Evolutionary conservation across 35 echinoderm and acorn worm species (phyloP).

Genomic region (Ophioderma brevispina): DNA sequence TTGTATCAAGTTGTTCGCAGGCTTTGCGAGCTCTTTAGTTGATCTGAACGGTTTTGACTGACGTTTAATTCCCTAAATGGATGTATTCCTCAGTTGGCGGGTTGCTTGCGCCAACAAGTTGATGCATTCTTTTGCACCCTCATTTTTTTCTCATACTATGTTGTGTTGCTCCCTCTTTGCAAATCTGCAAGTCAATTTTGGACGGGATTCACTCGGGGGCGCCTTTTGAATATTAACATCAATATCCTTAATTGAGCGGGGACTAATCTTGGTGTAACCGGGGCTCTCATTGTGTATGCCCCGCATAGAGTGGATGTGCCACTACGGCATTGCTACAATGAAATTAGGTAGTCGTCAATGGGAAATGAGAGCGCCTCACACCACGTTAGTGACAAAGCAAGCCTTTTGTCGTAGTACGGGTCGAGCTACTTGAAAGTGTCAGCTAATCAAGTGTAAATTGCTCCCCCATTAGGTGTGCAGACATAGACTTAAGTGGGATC

Average conservation of each 20-base stretch:
- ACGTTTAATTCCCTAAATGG: too few species aligned
- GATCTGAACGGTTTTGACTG: too few species aligned
- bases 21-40: too few species aligned
- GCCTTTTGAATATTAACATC: background rate
- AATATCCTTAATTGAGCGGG: background rate
- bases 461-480: background rate
- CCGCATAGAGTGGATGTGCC: background rate
- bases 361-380: background rate
- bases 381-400: background rate
- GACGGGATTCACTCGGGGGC: background rate
- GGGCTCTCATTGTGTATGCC: background rate
- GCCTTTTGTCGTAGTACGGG: background rate
- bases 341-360: background rate
- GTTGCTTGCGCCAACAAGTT: too few species aligned
- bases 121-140: too few species aligned
- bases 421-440: background rate
- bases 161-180: background rate
- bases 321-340: background rate
- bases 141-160: too few species aligned
- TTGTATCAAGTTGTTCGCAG: too few species aligned
- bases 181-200: background rate
- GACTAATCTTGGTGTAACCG: background rate
- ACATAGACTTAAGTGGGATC: background rate
- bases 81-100: too few species aligned
- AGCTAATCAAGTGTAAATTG: conserved; percentile 1